Conservation (phyloP, 2,888 invertebrate genomes). For the Imbricaverruca yamaguchii region DNA sequence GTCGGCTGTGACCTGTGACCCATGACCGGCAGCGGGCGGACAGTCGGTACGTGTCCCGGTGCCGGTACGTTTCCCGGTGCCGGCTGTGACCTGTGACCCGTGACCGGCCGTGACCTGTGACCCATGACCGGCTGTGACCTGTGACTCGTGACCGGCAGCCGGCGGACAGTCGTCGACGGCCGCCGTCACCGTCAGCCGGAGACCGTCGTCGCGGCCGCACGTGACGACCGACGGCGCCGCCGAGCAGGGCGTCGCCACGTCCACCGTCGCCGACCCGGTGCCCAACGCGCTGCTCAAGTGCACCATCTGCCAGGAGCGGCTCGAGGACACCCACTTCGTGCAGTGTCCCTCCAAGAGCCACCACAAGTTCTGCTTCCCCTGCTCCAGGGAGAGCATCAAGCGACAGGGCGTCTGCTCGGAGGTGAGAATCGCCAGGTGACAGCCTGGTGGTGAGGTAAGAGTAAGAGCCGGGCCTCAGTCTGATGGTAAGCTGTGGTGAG, state of each 20-base stretch:
- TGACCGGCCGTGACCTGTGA: too few relatives aligned
- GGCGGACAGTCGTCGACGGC: constrained; percentile 52
- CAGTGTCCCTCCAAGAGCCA: constrained; percentile 96
- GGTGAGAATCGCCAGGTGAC: constrained; percentile 47
- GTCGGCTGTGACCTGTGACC: constrained; percentile 35
- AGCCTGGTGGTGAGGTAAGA: too few relatives aligned
- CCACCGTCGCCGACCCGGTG: constrained; percentile 37
- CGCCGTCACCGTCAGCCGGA: constrained; percentile 39
- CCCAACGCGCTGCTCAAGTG: constrained; percentile 70
- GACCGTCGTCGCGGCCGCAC: background rate
- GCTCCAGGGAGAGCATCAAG: constrained; percentile 96
- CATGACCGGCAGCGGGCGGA: constrained; percentile 35
- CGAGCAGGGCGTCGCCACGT: constrained; percentile 26
- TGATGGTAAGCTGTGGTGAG: too few relatives aligned
- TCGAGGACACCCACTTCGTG: constrained; percentile 99
- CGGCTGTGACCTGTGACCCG: too few relatives aligned
- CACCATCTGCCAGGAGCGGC: constrained; percentile 93
- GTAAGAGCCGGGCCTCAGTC: too few relatives aligned
- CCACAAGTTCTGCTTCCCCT: constrained; percentile 99
- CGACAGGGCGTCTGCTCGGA: constrained; percentile 85
- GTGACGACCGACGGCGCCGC: constrained; percentile 24
- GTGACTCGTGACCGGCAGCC: constrained; percentile 38
- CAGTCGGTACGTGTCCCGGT: too few relatives aligned
- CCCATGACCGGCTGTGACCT: constrained; percentile 23
- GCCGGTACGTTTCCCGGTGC: too few relatives aligned